phyloP scores from a whole-genome alignment of 2,797 vertebrate genomes.

The Sebastes taczanowskii region DNA sequence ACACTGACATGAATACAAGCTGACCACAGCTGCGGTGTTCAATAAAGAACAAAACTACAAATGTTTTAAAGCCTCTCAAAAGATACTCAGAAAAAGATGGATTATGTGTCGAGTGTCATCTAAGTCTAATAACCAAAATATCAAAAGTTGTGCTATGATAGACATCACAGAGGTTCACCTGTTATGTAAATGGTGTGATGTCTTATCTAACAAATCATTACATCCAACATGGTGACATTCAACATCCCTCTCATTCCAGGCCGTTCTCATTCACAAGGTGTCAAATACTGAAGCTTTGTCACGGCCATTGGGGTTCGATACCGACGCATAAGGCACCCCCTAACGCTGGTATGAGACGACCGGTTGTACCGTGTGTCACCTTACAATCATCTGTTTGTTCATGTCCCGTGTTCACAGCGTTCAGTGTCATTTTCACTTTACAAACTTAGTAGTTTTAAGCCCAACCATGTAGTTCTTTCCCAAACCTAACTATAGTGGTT shows the following conservation, averaged over 20 bases:
- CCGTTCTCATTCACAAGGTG: no score
- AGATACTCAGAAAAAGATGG: background rate
- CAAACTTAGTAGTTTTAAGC: no score
- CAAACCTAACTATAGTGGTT: no score
- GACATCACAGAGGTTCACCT: background rate
- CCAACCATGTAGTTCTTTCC: no score
- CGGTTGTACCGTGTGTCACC: no score
- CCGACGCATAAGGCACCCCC: no score
- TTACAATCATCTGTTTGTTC: no score
- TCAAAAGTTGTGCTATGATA: background rate
- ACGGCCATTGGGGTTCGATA: no score
- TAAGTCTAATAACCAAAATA: background rate
- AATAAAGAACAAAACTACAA: background rate
- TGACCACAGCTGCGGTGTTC: background rate
- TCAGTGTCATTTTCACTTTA: no score
- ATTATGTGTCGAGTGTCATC: background rate
- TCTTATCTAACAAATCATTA: background rate
- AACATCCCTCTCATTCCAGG: background rate
- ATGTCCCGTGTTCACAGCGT: no score
- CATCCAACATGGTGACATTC: background rate
- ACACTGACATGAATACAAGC: background rate
- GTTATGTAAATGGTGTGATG: background rate
- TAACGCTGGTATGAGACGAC: rapidly evolving
- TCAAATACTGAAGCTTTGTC: no score
- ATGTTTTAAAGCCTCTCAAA: background rate